Base-by-base conservation (phyloP, 1,140 invertebrate species). In the Meloidogyne chitwoodi region DNA sequence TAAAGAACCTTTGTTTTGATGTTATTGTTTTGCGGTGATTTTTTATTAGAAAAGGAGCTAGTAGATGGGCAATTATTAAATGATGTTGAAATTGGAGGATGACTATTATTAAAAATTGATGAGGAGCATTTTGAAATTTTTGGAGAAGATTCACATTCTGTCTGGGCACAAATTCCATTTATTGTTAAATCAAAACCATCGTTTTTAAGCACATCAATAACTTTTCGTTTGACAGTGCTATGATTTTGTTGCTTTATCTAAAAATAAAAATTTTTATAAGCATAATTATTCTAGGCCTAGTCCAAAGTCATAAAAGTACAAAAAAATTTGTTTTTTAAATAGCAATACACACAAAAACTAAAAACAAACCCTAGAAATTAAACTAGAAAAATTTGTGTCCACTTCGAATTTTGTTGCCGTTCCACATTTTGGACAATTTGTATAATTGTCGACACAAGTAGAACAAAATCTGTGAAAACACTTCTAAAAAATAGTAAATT, bases 381-480 rank as follows among this genome's bases (percentile, higher is more conserved):
- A 34, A 27, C 31, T 26, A 56, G 56, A 29, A 11, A 73, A 73
- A 38, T 73, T 73, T 1, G 31, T 29, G 24, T 73, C 71, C 8
- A 73, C 16, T 73, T 73, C 34, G n/a, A 65, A 73, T 41, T 31
- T 61, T 22, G 71, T 73, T 14, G 34, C 64, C 11, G 29, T 34
- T 26, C 71, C 71, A 56, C 71, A 73, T 41, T 38, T 27, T 27
- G 71, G 71, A 56, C 71, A 73, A 63, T 29, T 41, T n/a, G 38
- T 56, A n/a, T 34, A 14, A 27, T n/a, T 61, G 0, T n/a, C 56
- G 1, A 64, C 11, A 22, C 71, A 73, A 73, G 22, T 14, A 73
- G 26, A 24, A 31, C 71, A 73, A 73, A 73, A 73, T 27, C 71
- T 61, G 44, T 73, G 71, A 12, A 73, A 26, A 31, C 71, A 73